Conservation (phyloP, 2,113 vertebrate genomes). For the Oplegnathus fasciatus region DNA sequence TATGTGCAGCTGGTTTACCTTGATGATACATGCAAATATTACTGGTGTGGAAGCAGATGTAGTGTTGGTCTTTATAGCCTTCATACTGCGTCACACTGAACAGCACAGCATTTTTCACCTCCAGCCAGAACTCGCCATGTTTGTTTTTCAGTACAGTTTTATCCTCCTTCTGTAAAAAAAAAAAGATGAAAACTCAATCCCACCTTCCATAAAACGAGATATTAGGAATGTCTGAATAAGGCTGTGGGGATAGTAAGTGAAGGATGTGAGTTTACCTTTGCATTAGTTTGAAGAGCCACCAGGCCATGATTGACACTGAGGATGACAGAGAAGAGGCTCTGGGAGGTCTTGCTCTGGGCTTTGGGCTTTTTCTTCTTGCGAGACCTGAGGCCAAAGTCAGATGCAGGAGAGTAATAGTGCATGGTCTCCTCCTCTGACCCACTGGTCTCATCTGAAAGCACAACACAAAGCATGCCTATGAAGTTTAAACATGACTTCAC, state of each 20-base stretch:
- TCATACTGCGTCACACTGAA: slow-evolving; percentile 95
- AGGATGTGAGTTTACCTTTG: slow-evolving; percentile 85
- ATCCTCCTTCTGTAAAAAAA: slow-evolving; percentile 86
- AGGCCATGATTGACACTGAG: slow-evolving; percentile 92
- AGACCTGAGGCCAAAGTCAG: slow-evolving; percentile 89
- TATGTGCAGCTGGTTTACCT: slow-evolving; percentile 83
- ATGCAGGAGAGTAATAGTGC: slow-evolving; percentile 88
- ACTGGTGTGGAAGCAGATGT: slow-evolving; percentile 93
- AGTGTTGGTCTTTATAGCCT: slow-evolving; percentile 96
- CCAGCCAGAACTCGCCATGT: slow-evolving; percentile 96
- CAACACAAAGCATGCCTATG: neutral
- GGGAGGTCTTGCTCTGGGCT: slow-evolving; percentile 89
- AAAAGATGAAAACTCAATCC: neutral
- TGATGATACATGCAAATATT: slow-evolving; percentile 93
- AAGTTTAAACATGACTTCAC: neutral
- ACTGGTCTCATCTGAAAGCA: slow-evolving; percentile 92
- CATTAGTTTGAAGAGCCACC: slow-evolving; percentile 90
- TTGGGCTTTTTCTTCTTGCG: slow-evolving; percentile 93
- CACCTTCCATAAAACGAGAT: neutral
- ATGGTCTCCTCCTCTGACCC: slow-evolving; percentile 95
- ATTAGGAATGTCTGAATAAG: neutral
- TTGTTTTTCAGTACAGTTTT: slow-evolving; percentile 87
- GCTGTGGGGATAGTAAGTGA: neutral
- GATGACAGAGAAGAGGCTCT: slow-evolving; percentile 93
- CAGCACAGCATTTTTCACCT: slow-evolving; percentile 90